Evolutionary conservation across 2,113 vertebrate species (phyloP).

Genomic region (rat (Rattus norvegicus)): GRCr8 NC_086033.1:60054501-60055000

Average conservation of each 20-base stretch:
- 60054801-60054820: background rate
- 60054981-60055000: background rate
- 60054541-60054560: background rate
- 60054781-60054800: background rate
- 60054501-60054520: background rate
- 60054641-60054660: background rate
- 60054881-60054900: background rate
- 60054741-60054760: background rate
- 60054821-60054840: background rate
- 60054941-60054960: background rate
- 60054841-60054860: background rate
- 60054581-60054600: background rate
- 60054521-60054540: background rate
- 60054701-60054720: background rate
- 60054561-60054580: background rate
- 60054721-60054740: accelerated
- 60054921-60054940: background rate
- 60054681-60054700: background rate
- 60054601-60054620: background rate
- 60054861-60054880: background rate
- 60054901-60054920: no score
- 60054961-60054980: background rate
- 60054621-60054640: background rate
- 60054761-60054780: no score
- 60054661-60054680: background rate